These are phyloP conservation scores for Melanophora roralis DNA, from an alignment of 2,888 invertebrate genomes.

Conservation along the genomic window DNA sequence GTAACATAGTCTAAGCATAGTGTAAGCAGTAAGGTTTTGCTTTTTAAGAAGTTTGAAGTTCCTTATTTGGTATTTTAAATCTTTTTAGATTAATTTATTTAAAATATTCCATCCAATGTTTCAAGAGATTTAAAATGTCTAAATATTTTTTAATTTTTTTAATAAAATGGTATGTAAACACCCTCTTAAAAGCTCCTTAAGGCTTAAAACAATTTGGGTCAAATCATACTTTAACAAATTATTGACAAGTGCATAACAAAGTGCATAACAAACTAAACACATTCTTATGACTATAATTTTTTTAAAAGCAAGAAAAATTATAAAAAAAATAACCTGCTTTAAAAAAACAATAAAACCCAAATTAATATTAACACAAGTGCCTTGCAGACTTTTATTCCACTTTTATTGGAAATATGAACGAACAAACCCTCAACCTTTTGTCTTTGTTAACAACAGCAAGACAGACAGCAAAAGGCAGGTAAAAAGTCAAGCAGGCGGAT, in stretches of 20 bases:
- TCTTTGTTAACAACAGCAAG: conserved; percentile 37
- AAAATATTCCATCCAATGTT: background rate
- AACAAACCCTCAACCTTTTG: conserved; percentile 35
- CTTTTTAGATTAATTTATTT: background rate
- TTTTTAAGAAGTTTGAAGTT: no score
- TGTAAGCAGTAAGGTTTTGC: no score
- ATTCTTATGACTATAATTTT: conserved; percentile 32
- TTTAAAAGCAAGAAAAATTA: background rate
- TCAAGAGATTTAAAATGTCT: background rate
- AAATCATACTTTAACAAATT: conserved; percentile 44
- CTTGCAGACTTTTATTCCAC: background rate
- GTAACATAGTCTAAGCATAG: no score
- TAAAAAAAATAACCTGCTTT: conserved; percentile 41
- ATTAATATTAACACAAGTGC: conserved; percentile 57
- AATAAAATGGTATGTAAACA: background rate
- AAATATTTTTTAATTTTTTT: background rate
- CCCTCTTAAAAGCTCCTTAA: conserved; percentile 14
- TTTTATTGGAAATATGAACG: background rate
- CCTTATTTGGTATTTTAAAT: no score
- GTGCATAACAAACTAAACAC: background rate
- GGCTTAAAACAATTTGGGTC: conserved; percentile 40
- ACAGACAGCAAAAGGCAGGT: background rate
- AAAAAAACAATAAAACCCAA: conserved; percentile 52
- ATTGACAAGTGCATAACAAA: conserved; percentile 42
- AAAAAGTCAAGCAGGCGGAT: conserved; percentile 50